Evolutionary conservation across 2,888 invertebrate genomes (phyloP).

Genomic region (Nebria salina): DNA sequence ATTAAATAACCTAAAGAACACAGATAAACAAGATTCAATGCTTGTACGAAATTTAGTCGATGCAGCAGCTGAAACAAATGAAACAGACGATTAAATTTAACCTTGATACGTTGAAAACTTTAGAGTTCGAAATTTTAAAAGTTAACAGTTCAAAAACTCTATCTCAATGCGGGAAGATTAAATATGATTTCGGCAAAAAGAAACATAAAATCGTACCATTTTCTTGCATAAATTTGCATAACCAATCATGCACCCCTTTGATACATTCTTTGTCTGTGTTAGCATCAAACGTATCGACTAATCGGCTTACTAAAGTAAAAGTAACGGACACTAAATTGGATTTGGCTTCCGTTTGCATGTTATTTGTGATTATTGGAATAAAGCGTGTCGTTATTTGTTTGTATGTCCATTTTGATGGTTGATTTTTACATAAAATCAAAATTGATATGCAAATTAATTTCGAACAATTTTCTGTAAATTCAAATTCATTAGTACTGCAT

Average conservation of each 20-base stretch:
- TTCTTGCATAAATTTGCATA: neutral
- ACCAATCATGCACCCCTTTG: slow-evolving; percentile 13
- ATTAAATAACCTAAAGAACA: neutral
- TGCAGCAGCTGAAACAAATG: neutral
- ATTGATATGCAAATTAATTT: slow-evolving; percentile 55
- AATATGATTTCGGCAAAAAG: neutral
- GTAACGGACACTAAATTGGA: slow-evolving; percentile 13
- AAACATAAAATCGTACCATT: slow-evolving; percentile 5
- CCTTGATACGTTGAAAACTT: neutral
- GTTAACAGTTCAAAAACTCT: too few species aligned
- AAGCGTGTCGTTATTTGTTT: slow-evolving; percentile 57
- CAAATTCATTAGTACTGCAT: neutral
- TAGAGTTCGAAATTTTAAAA: too few species aligned
- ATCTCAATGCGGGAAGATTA: too few species aligned
- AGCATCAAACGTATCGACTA: slow-evolving; percentile 18
- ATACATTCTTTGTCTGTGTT: slow-evolving; percentile 15
- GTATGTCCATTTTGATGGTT: slow-evolving; percentile 59
- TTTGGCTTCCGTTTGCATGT: slow-evolving; percentile 2
- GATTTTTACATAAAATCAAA: slow-evolving; percentile 60
- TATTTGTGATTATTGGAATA: slow-evolving; percentile 53
- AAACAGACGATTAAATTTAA: neutral
- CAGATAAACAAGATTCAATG: neutral
- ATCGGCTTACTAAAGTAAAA: slow-evolving; percentile 19
- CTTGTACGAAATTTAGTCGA: neutral
- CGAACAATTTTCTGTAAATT: slow-evolving; percentile 51